Evolutionary conservation across 2,113 vertebrate species (phyloP), one percentile per base, ranked within the genome.

Genomic region (Donacobius atricapilla): DNA sequence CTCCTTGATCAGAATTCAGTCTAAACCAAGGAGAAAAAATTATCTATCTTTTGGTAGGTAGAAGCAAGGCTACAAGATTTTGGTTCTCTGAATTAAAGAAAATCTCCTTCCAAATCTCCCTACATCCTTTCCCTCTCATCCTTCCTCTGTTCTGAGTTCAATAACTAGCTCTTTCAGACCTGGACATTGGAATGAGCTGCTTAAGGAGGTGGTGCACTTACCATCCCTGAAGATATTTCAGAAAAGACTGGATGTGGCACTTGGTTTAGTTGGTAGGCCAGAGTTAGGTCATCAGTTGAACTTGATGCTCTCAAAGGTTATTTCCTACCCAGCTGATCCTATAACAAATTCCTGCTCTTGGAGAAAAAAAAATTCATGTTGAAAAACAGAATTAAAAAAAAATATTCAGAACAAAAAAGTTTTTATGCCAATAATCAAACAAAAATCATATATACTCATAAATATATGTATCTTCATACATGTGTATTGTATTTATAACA

Each of bases 141-240:
- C 24, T 16, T 70, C n/a, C 13, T 5, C 8, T 40, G 2, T 65
- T 87, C 31, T 47, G 51, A 83, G 40, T 47, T 39, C 25, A 45
- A 22, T 13, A 69, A 13, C 4, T 16, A 47, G 19, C 5, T 51
- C 9, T 63, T 61, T 73, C 16, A 40, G 50, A 28, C 23, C 16
- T 5, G 28, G 28, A 30, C 18, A 4, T 8, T 56, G 69, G n/a
- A 23, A 39, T 40, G 48, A 24, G n/a, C 40, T n/a, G 28, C 15
- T 9, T 58, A 28, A 15, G 28, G 22, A 45, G 11, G 17, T 1
- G 9, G 11, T 22, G 40, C 40, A 12, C 11, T 12, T 28, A 9
- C n/a, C 2, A 5, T 19, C 11, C 23, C 50, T 57, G 51, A 9
- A 42, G 13, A 16, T 0, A 0, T 48, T 35, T 57, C 20, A 30